Percentiles rank a stretch among this genome's conserved stretches.
These are phyloP conservation scores for Cryptoprocta ferox DNA, from an alignment of 2,797 vertebrate genomes.

Conservation along the genomic window DNA sequence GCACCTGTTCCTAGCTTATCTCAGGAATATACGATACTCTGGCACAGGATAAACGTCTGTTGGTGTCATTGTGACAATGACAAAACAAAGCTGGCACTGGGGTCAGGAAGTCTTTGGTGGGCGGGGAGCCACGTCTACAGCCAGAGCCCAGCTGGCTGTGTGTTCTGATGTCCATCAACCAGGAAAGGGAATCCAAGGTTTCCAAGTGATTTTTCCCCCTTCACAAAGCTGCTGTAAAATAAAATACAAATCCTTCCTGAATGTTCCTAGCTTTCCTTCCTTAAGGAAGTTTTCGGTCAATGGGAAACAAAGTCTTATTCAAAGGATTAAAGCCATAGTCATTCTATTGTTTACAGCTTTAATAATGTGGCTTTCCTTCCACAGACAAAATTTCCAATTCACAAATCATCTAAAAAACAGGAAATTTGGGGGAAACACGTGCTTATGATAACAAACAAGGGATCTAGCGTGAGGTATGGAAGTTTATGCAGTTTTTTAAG, in stretches of 20 bases:
- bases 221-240: constrained; percentile 82
- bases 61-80: constrained; percentile 77
- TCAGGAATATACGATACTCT: constrained; percentile 65
- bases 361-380: constrained; percentile 87
- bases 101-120: constrained; percentile 77
- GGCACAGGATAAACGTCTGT: constrained; percentile 80
- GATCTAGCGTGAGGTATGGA: constrained; percentile 82
- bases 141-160: constrained; percentile 59
- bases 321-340: constrained; percentile 88
- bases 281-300: constrained; percentile 93
- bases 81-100: constrained; percentile 81
- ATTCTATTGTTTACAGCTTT: constrained; percentile 87
- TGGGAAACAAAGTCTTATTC: constrained; percentile 93
- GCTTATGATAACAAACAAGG: constrained; percentile 87
- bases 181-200: constrained; percentile 82
- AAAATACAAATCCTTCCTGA: constrained; percentile 88
- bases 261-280: constrained; percentile 90
- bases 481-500: constrained; percentile 74
- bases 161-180: constrained; percentile 81
- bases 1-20: constrained; percentile 76
- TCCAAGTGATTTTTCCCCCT: constrained; percentile 71
- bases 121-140: constrained; percentile 78
- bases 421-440: constrained; percentile 88
- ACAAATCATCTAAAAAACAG: constrained; percentile 89
- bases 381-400: constrained; percentile 89